Evolutionary conservation across 1,140 invertebrate species (phyloP).

Genomic region (Drosophila saltans): DNA sequence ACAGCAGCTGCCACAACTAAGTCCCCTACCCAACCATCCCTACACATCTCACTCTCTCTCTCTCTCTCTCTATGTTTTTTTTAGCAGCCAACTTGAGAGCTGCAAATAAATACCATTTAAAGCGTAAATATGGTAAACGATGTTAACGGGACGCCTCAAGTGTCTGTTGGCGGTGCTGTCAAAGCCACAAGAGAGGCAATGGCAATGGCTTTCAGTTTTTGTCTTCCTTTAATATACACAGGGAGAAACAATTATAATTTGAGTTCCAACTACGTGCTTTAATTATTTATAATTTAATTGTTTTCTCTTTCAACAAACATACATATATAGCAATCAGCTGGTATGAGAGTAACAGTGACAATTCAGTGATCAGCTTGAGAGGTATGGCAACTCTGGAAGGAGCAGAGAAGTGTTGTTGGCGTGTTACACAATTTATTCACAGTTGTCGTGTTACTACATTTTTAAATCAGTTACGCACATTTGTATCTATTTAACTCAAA

Average conservation of each 20-base stretch:
- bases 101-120: slow-evolving; percentile 79
- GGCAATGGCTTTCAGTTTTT: slow-evolving; percentile 12
- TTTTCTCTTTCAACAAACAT: too few relatives aligned
- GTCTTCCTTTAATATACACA: neutral
- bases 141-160: slow-evolving; percentile 73
- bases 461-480: too few relatives aligned
- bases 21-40: neutral
- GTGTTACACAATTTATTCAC: too few relatives aligned
- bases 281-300: too few relatives aligned
- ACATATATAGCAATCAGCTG: too few relatives aligned
- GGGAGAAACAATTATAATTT: slow-evolving; percentile 1
- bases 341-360: too few relatives aligned
- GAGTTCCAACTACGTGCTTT: neutral
- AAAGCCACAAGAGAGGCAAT: slow-evolving; percentile 42
- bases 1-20: slow-evolving; percentile 25
- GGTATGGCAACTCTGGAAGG: too few relatives aligned
- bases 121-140: slow-evolving; percentile 78
- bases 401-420: too few relatives aligned
- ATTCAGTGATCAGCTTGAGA: too few relatives aligned
- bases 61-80: neutral
- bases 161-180: slow-evolving; percentile 73
- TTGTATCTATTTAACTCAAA: too few relatives aligned
- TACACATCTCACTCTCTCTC: neutral
- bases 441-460: too few relatives aligned
- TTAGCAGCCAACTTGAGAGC: slow-evolving; percentile 29